phyloP scores from a whole-genome alignment of 2,113 vertebrate species.

The Ageneiosus marmoratus region DNA sequence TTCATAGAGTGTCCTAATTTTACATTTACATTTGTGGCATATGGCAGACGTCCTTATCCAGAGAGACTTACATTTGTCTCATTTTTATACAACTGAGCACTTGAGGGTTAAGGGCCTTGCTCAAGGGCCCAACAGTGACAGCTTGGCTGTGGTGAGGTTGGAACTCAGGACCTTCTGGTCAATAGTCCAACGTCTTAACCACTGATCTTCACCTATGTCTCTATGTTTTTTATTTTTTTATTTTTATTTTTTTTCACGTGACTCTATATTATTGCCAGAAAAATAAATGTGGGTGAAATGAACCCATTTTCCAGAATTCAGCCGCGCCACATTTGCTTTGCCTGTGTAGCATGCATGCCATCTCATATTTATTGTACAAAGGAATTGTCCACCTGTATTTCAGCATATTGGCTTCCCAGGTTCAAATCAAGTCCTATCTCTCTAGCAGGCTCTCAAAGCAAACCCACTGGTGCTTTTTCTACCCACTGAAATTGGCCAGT shows the following conservation, averaged over 20 bases:
- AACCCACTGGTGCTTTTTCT: constrained; percentile 21
- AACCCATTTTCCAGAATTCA: not conserved
- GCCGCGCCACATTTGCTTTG: not conserved
- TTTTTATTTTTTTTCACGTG: not conserved
- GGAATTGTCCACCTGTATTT: constrained; percentile 38
- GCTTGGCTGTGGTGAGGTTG: too few species aligned
- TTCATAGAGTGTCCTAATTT: too few species aligned
- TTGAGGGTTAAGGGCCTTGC: too few species aligned
- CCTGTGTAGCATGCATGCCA: constrained; percentile 22
- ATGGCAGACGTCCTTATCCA: too few species aligned
- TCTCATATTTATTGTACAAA: constrained; percentile 28
- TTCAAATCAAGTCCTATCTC: constrained; percentile 20
- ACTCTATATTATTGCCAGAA: not conserved
- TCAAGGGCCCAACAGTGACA: too few species aligned
- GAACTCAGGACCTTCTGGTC: too few species aligned
- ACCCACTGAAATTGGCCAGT: constrained; percentile 20
- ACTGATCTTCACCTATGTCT: too few species aligned
- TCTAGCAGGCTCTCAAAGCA: constrained; percentile 2
- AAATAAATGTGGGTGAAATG: not conserved
- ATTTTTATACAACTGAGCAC: too few species aligned
- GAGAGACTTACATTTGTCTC: too few species aligned
- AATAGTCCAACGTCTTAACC: too few species aligned
- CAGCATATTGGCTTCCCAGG: not conserved
- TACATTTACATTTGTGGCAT: too few species aligned
- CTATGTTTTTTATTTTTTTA: not conserved